Base-by-base conservation (phyloP, 2,888 invertebrate species). In the Lasioglossum pauxillum region DNA sequence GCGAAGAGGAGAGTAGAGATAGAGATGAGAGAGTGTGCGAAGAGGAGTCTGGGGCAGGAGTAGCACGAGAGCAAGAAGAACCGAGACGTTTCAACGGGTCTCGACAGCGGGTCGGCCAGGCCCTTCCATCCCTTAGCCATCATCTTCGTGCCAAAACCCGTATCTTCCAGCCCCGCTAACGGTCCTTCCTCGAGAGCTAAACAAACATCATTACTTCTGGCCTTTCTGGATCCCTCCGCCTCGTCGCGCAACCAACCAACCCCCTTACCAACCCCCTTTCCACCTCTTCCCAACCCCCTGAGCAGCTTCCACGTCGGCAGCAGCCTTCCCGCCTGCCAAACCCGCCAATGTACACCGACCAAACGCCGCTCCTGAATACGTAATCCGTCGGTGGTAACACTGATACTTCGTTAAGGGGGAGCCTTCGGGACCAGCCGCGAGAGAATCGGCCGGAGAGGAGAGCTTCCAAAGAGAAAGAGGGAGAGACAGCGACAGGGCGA, bases 151-250 rank as follows among this genome's bases (percentile, higher is more conserved):
- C 92, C 91, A 91, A 92, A 92, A 90, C 89, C 90, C 89, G 90
- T 89, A 91, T 93, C 91, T 91, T 90, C 90, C 88, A 85, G 86
- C 89, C 87, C 89, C 88, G 78, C 69, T 86, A 75, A 89, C 90
- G 87, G 91, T 88, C 89, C 90, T 91, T 91, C 88, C 91, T 92
- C 90, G 89, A 92, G 90, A 93, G 93, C 92, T 93, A 90, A 92
- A 93, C 92, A 93, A 95, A 95, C 94, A 93, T 94, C 94, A 94
- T 95, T 94, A 94, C 93, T 91, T 89, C 87, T 84, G 84, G 85
- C 87, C 88, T 89, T 84, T 85, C 84, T 85, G 73, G 87, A 80
- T 85, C 88, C 82, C 86, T 71, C 84, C 82, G 71, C 80, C 84
- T 71, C 84, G 84, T 78, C 81, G 64, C 27, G 64, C 64, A 64